Base-by-base conservation (phyloP, 1,140 invertebrate genomes). In the Cecropterus lyciades region DNA sequence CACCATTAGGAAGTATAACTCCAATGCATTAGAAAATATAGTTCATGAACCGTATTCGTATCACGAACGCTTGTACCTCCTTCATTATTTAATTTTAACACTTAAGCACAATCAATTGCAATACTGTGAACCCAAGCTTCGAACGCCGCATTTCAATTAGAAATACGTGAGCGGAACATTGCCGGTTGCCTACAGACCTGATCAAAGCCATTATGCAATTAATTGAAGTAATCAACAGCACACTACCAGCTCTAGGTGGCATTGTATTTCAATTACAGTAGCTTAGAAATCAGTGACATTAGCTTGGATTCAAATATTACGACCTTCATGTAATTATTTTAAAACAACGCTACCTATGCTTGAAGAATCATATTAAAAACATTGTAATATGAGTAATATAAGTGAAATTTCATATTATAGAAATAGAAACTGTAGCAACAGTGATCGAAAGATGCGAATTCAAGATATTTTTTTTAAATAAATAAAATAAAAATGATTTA, bases 131-230 rank as follows among this genome's bases (percentile, higher is more conserved):
- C 37, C 37, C 37, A n/a, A 40, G 37, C 37, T 11, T 40, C 37
- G 37, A 40, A 11, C 2, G 11, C 37, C 1, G 37, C 9, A 40
- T 40, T 33, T 40, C 37, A 40, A 40, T 40, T 40, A 40, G 11
- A 40, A 40, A 40, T 40, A 40, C 37, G 45, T 17, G 16, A 48
- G 45, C 45, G 45, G 15, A 17, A 20, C 16, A 48, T 48, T 48
- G 37, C 16, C 16, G 8, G 45, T 20, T 48, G 45, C 45, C 45
- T 20, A 48, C 15, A 20, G 37, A 40, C 10, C 8, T 17, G 45
- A 48, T 48, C 45, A 48, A 48, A 48, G 37, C 11, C 37, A 48
- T 48, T 48, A 48, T 20, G 15, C 45, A 48, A 48, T 17, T 48
- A 48, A 48, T 48, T 48, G 45, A 17, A 20, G 45, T 48, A 48